Evolutionary conservation across 2,888 invertebrate species (phyloP).

Genomic region (Agrotis exclamationis): DNA sequence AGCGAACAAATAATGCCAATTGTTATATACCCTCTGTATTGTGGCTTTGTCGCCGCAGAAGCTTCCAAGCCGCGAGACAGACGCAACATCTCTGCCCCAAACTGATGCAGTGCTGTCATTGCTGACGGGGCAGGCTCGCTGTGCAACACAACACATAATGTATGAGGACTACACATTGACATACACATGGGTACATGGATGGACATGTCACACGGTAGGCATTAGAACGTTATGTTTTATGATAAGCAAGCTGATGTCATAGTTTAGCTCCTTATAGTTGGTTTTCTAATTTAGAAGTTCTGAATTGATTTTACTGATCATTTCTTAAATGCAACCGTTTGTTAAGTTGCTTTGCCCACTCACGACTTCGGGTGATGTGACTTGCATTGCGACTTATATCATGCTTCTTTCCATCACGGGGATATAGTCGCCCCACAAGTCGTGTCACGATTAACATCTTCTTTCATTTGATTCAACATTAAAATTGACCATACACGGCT

Average conservation of each 20-base stretch:
- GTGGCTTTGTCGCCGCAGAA: conserved; percentile 90
- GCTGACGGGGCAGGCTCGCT: conserved; percentile 95
- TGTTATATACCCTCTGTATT: conserved; percentile 86
- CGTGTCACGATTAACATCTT: background rate
- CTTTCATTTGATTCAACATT: background rate
- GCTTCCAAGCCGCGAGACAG: conserved; percentile 95
- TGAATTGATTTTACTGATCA: background rate
- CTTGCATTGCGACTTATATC: background rate
- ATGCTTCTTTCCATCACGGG: background rate
- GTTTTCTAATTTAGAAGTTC: background rate
- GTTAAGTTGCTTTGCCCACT: background rate
- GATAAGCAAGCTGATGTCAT: conserved; percentile 57
- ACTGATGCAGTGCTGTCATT: conserved; percentile 96
- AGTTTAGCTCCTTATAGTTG: conserved; percentile 30
- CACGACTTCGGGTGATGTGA: background rate
- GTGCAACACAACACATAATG: conserved; percentile 89
- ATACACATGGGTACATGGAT: conserved; percentile 68
- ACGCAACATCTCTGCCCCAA: conserved; percentile 96
- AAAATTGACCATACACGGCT: too few species aligned
- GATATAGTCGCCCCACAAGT: background rate
- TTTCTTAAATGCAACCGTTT: background rate
- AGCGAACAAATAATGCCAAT: conserved; percentile 84
- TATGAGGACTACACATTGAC: conserved; percentile 81
- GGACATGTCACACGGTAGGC: conserved; percentile 50
- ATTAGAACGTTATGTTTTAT: conserved; percentile 48